phyloP scores from a whole-genome alignment of 1,140 invertebrate genomes.

The Euura lappo region DNA sequence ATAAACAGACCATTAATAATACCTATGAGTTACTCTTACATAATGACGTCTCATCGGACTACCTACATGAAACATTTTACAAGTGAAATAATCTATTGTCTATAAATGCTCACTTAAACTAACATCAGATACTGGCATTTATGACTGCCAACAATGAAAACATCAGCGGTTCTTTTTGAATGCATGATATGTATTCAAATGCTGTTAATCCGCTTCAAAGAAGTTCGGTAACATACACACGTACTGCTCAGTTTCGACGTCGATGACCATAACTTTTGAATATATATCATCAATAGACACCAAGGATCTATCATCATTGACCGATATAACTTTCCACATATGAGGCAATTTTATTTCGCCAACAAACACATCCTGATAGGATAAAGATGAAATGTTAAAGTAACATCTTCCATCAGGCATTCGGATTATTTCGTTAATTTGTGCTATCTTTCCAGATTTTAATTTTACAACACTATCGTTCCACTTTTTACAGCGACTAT shows the following conservation, averaged over 20 bases:
- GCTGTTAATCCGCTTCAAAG: neutral
- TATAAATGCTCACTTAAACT: no score
- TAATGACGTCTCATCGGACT: no score
- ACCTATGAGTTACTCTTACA: no score
- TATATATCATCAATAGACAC: neutral
- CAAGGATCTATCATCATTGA: neutral
- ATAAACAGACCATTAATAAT: no score
- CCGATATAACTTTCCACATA: neutral
- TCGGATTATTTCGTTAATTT: conserved; percentile 11
- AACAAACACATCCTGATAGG: neutral
- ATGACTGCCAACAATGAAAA: no score
- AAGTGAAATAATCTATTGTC: no score
- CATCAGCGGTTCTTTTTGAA: no score
- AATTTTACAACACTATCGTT: conserved; percentile 18
- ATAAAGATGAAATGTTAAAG: neutral
- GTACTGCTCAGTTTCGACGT: neutral
- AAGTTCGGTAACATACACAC: neutral
- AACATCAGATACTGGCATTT: no score
- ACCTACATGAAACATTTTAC: no score
- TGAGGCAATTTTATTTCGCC: neutral
- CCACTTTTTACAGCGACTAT: conserved; percentile 15
- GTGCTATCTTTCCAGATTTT: neutral
- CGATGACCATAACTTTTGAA: neutral
- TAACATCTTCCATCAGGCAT: neutral
- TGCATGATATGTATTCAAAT: neutral